Evolutionary conservation across 2,113 vertebrate genomes (phyloP), one percentile per base, ranked within the genome.

Genomic region (Strix uralensis): DNA sequence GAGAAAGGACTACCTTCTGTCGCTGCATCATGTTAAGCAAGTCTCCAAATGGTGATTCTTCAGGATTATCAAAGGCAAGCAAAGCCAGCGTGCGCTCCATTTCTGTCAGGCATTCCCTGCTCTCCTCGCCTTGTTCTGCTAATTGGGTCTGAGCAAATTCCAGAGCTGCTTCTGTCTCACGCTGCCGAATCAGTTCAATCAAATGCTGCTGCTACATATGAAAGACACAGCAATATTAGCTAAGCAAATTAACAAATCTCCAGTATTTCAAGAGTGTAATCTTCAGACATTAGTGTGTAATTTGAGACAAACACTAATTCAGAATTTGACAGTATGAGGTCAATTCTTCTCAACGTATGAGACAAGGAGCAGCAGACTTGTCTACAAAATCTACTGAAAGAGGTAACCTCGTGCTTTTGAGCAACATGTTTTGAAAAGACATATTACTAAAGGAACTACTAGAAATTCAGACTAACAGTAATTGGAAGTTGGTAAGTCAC

Each of bases 71-170:
- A 20, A 99, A 99, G 34, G 99, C 99, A 91, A 99, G 97, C 96
- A 99, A 96, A 29, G 99, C 99, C 96, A 99, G 98, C 0, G 99
- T 99, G 79, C 99, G 98, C 93, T 99, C 99, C 99, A 99, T 99
- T 97, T 99, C 99, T 0, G 99, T 99, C 97, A 99, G 98, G 97
- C 99, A 99, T 66, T 99, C 99, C 73, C 99, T 97, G 94, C 99
- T 99, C 97, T 99, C 99, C 96, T 99, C 99, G 1, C 99, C 99
- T 96, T 99, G 99, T 90, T 99, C 99, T 3, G 99, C 99, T 96
- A 99, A 97, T 97, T 99, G 99, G 7, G 99, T 99, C 98, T 99
- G 99, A 22, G 99, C 99, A 93, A 99, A 99, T 95, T 99, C 99
- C 87, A 99, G 98, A 3, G 99, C 99, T 2, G 99, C 99, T 97